Evolutionary conservation across 2,888 invertebrate genomes (phyloP).

Genomic region (Malacosoma neustria): DNA sequence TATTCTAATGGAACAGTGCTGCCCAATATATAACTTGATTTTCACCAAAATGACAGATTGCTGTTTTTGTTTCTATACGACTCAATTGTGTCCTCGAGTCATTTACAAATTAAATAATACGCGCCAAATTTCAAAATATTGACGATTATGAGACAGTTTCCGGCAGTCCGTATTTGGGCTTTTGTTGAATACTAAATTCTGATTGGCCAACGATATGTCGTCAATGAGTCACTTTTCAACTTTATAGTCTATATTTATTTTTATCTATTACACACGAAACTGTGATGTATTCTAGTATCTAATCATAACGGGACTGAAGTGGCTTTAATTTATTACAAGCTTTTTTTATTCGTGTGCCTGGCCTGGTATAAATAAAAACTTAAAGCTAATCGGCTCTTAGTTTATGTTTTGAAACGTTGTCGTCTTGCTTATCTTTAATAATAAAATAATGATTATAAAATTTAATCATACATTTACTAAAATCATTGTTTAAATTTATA

Average conservation of each 20-base stretch:
- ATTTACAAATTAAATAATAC: constrained; percentile 7
- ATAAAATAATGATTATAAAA: constrained; percentile 1
- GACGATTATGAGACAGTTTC: constrained; percentile 37
- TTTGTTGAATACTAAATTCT: constrained; percentile 68
- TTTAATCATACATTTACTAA: constrained; percentile 1
- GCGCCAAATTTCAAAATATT: constrained; percentile 38
- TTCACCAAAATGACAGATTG: too few relatives aligned
- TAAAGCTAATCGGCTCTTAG: constrained; percentile 30
- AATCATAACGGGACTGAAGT: constrained; percentile 27
- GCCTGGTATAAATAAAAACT: constrained; percentile 21
- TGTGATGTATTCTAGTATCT: constrained; percentile 32
- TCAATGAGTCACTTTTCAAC: constrained; percentile 56
- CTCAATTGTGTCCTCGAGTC: too few relatives aligned
- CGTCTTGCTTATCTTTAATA: constrained; percentile 19
- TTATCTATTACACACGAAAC: constrained; percentile 29
- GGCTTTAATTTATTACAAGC: constrained; percentile 24
- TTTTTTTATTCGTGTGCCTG: constrained; percentile 13
- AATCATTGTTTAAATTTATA: constrained; percentile 10
- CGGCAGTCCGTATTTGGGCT: constrained; percentile 78
- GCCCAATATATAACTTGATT: too few relatives aligned
- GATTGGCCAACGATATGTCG: constrained; percentile 66
- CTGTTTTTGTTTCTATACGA: too few relatives aligned
- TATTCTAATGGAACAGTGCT: too few relatives aligned
- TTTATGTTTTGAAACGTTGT: constrained; percentile 39
- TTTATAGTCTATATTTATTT: constrained; percentile 34